Evolutionary conservation across 2,113 vertebrate genomes (phyloP).

Genomic region (Gambusia affinis): DNA sequence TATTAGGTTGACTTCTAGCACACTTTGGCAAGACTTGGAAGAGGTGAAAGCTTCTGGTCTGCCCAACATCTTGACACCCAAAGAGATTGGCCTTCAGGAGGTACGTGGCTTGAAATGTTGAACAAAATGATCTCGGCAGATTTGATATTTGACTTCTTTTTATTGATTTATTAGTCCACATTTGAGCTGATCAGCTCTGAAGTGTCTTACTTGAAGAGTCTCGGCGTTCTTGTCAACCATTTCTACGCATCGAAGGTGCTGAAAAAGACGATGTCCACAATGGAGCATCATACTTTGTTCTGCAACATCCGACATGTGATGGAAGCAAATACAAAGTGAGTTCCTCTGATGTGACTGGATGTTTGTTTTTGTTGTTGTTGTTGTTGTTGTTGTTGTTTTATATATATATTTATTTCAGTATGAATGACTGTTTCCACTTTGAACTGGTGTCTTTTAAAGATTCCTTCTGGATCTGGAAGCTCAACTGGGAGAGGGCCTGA

Average conservation of each 20-base stretch:
- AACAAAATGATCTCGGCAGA: neutral
- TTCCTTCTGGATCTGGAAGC: conserved; percentile 80
- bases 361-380: neutral
- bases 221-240: conserved; percentile 75
- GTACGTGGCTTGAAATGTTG: conserved; percentile 49
- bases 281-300: conserved; percentile 81
- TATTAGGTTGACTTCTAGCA: conserved; percentile 50
- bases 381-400: too few species aligned
- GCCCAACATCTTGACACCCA: conserved; percentile 53
- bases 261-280: conserved; percentile 55
- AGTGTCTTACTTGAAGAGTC: conserved; percentile 82
- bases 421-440: neutral
- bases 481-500: conserved; percentile 67
- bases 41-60: conserved; percentile 77
- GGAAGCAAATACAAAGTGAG: conserved; percentile 74
- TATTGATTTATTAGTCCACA: conserved; percentile 60
- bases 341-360: neutral
- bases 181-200: conserved; percentile 85
- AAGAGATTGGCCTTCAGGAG: conserved; percentile 80
- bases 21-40: conserved; percentile 80
- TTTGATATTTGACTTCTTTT: neutral
- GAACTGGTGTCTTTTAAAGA: conserved; percentile 46
- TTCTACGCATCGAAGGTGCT: conserved; percentile 70
- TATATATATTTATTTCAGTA: neutral
- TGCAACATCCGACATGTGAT: conserved; percentile 78